Evolutionary conservation across 2,113 vertebrate genomes (phyloP), one percentile per base, ranked within the genome.

Genomic region (Otus sunia): DNA sequence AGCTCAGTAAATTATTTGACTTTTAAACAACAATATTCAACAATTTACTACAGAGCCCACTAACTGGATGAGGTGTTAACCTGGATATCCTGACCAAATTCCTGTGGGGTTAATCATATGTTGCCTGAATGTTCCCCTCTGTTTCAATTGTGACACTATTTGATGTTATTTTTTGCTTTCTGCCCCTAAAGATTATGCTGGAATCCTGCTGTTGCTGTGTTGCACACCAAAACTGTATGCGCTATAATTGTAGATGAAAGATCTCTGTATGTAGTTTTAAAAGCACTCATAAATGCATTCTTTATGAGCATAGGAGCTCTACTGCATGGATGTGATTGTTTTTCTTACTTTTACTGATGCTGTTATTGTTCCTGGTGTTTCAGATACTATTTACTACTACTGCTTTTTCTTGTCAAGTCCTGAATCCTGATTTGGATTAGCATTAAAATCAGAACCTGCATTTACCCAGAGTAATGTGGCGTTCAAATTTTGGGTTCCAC

Each of bases 1-100:
- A 89, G 53, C 53, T 94, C 63, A 91, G 93, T 95, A 96, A 97
- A 96, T 96, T 96, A 96, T 96, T 90, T 86, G 66, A 96, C 93
- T 96, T 96, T 88, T 91, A 95, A 96, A 83, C 81, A 96, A 87
- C 62, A 77, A 90, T 95, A 96, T 92, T 96, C 94, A 59, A 50
- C 84, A 95, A 91, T 91, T 95, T 96, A 92, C 80, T 92, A 79
- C 71, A 63, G 55, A 93, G 29, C 29, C 53, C 34, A 59, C 81
- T 86, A 76, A 85, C 62, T 86, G 87, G 84, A 90, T 91, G 69
- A 95, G 93, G 89, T 95, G 94, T 92, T 96, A 96, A 90, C 89
- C 84, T 96, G 94, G 77, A 96, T 55, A 92, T 94, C 78, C 91
- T 91, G 87, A 89, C 77, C 89, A 79, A 82, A 85, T 92, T 97